Percentiles rank a stretch among this genome's conserved stretches.
These are phyloP conservation scores for Heliconius hermathena DNA, from an alignment of 1,140 invertebrate genomes.

Conservation along the genomic window DNA sequence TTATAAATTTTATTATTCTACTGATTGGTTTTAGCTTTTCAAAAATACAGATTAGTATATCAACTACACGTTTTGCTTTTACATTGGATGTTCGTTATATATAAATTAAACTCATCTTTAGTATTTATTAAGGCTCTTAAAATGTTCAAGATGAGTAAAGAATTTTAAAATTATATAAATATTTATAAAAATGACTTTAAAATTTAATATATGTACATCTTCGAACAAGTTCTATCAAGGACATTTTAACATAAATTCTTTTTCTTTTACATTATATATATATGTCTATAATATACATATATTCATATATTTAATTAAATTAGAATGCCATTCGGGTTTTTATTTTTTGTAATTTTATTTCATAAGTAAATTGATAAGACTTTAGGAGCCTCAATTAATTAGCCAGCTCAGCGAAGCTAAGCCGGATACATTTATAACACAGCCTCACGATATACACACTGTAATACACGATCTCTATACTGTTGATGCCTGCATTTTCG, in stretches of 20 bases:
- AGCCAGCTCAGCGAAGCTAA: constrained; percentile 5
- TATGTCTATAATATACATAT: not conserved
- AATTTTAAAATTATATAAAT: constrained; percentile 8
- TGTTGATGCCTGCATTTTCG: constrained; percentile 53
- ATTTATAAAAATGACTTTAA: not conserved
- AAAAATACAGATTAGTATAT: no score
- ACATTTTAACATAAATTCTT: not conserved
- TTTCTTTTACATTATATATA: not conserved
- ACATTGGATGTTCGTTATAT: not conserved
- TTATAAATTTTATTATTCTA: not conserved
- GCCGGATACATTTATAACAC: constrained; percentile 33
- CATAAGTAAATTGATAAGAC: not conserved
- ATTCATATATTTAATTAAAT: not conserved
- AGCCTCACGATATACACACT: constrained; percentile 49
- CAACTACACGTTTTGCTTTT: no score
- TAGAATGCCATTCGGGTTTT: not conserved
- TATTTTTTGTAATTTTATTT: not conserved
- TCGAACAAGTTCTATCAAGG: not conserved
- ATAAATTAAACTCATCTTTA: not conserved
- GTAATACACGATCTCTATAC: constrained; percentile 48
- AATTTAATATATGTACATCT: not conserved
- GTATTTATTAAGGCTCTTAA: not conserved
- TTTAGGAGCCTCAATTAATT: constrained; percentile 3
- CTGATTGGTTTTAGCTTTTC: no score
- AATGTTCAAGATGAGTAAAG: constrained; percentile 5